A percentile compares a stretch with the other conserved stretches of the same genome.
phyloP scores from a whole-genome alignment of 2,888 invertebrate genomes.

The Priocnemis perturbator region DNA sequence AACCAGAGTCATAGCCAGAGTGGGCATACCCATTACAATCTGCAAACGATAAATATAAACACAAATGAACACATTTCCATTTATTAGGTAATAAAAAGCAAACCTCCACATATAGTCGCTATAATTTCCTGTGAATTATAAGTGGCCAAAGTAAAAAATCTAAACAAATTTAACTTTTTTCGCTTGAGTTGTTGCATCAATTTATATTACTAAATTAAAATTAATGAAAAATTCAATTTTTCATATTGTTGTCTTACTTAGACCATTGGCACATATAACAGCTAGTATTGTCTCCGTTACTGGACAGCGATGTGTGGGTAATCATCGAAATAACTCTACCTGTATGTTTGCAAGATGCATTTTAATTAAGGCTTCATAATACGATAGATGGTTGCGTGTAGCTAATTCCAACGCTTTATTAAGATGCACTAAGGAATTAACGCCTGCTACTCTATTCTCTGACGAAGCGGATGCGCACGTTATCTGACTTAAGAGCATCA shows the following conservation, averaged over 20 bases:
- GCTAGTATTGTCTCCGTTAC: not conserved
- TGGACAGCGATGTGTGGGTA: not conserved
- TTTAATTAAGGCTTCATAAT: slow-evolving; percentile 84
- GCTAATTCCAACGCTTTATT: slow-evolving; percentile 86
- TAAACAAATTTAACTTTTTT: too few relatives aligned
- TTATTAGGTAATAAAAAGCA: too few relatives aligned
- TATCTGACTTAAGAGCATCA: slow-evolving; percentile 83
- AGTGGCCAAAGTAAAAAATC: too few relatives aligned
- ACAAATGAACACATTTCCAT: too few relatives aligned
- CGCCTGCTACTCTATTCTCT: slow-evolving; percentile 77
- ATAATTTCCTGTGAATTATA: too few relatives aligned
- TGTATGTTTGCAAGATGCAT: slow-evolving; percentile 88
- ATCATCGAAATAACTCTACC: slow-evolving; percentile 64
- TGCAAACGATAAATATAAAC: slow-evolving; percentile 69
- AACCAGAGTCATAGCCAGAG: slow-evolving; percentile 84
- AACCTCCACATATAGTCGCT: not conserved
- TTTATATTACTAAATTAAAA: too few relatives aligned
- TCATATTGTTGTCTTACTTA: too few relatives aligned
- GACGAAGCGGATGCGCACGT: slow-evolving; percentile 78
- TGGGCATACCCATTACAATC: slow-evolving; percentile 85
- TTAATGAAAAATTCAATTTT: too few relatives aligned
- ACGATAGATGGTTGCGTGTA: slow-evolving; percentile 85
- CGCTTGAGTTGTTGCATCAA: too few relatives aligned
- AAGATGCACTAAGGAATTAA: slow-evolving; percentile 77
- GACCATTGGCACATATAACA: too few relatives aligned